phyloP scores from a whole-genome alignment of 2,797 vertebrate genomes.

The Tachyglossus aculeatus region DNA sequence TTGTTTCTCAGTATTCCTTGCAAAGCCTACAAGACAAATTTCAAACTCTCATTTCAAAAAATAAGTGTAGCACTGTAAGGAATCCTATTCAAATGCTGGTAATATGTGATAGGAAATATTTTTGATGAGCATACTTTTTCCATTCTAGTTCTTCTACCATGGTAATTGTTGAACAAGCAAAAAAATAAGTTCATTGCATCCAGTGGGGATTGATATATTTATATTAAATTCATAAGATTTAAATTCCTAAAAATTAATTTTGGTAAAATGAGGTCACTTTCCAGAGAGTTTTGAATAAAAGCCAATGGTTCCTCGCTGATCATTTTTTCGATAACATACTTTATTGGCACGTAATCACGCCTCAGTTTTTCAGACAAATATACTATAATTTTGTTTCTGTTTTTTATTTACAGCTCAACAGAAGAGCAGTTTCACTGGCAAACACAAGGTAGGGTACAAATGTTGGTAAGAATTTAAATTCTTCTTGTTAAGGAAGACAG shows the following conservation, averaged over 20 bases:
- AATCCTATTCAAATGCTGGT: no score
- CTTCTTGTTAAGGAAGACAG: no score
- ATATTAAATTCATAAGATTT: background rate
- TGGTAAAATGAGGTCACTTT: background rate
- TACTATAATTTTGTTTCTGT: conserved; percentile 41
- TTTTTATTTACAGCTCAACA: conserved; percentile 85
- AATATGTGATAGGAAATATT: no score
- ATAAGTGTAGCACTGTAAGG: no score
- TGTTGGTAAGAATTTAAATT: background rate
- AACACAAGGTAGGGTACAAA: conserved; percentile 84
- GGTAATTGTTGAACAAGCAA: no score
- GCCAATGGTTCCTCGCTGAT: background rate
- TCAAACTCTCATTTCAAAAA: conserved; percentile 1
- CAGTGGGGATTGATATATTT: background rate
- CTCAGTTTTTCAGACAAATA: background rate
- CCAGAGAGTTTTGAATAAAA: background rate
- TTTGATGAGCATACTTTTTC: no score
- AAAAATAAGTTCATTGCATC: background rate
- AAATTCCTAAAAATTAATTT: background rate
- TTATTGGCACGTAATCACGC: background rate
- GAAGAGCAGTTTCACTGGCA: conserved; percentile 98
- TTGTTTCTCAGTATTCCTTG: background rate
- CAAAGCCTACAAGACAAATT: background rate
- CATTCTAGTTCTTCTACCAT: no score
- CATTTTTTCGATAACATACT: background rate